phyloP scores from a whole-genome alignment of 2,797 vertebrate genomes.

The Masticophis lateralis region DNA sequence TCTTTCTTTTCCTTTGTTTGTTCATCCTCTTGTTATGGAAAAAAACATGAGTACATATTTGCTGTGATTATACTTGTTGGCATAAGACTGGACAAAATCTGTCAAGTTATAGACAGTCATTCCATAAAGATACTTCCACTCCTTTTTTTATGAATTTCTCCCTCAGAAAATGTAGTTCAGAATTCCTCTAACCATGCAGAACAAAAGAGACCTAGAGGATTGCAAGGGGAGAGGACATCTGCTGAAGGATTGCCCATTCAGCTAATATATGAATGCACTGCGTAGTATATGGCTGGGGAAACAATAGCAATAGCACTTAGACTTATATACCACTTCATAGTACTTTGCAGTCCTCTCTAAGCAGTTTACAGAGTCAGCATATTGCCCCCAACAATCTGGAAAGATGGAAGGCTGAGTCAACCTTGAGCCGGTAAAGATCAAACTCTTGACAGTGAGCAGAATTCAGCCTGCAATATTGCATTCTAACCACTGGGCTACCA shows the following conservation, averaged over 20 bases:
- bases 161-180: background rate
- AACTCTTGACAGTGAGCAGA: background rate
- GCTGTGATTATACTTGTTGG: background rate
- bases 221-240: background rate
- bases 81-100: background rate
- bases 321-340: background rate
- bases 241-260: background rate
- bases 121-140: background rate
- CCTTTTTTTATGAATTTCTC: background rate
- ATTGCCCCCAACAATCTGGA: background rate
- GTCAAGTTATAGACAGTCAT: background rate
- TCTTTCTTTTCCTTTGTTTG: conserved; percentile 17
- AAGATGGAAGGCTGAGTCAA: background rate
- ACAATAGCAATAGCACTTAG: background rate
- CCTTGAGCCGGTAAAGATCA: background rate
- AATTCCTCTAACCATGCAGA: background rate
- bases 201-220: background rate
- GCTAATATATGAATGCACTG: background rate
- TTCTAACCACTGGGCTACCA: background rate
- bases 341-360: background rate
- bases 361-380: background rate
- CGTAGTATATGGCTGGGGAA: background rate
- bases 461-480: background rate
- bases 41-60: background rate
- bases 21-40: background rate